phyloP scores from a whole-genome alignment of 2,797 vertebrate species.

The Catharus ustulatus region DNA sequence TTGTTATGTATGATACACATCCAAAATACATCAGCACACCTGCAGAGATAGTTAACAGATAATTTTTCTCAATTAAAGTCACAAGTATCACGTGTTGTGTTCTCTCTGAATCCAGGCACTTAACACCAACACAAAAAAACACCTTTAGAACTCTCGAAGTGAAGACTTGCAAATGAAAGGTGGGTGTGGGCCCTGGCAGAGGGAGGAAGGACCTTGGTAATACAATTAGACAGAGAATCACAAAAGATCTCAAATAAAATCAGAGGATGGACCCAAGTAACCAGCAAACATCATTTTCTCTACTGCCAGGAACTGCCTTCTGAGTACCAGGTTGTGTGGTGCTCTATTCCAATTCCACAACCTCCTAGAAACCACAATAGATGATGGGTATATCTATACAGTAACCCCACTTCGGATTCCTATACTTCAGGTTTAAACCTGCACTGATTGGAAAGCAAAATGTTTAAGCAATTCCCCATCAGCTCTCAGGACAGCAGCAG shows the following conservation, averaged over 20 bases:
- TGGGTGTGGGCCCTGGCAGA: not conserved
- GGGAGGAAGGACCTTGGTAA: not conserved
- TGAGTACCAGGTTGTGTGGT: fast-evolving
- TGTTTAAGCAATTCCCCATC: not conserved
- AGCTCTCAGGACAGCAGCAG: not conserved
- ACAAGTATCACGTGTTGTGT: not conserved
- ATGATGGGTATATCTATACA: fast-evolving
- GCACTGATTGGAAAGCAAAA: not conserved
- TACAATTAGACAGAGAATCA: not conserved
- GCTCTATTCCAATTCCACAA: not conserved
- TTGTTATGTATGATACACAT: not conserved
- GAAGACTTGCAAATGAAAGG: not conserved
- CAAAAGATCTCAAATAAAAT: not conserved
- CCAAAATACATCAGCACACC: not conserved
- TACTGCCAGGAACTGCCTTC: not conserved
- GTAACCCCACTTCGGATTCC: not conserved
- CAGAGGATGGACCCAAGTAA: not conserved
- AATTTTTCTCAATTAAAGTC: not conserved
- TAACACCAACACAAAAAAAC: not conserved
- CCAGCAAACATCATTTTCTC: not conserved
- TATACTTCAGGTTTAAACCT: not conserved
- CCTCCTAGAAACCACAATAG: not conserved
- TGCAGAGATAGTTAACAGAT: not conserved
- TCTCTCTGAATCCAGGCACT: not conserved
- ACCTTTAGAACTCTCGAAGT: not conserved